phyloP scores from a whole-genome alignment of 37 sponge, comb jelly and placozoan species.

The Hormiphora californensis region DNA sequence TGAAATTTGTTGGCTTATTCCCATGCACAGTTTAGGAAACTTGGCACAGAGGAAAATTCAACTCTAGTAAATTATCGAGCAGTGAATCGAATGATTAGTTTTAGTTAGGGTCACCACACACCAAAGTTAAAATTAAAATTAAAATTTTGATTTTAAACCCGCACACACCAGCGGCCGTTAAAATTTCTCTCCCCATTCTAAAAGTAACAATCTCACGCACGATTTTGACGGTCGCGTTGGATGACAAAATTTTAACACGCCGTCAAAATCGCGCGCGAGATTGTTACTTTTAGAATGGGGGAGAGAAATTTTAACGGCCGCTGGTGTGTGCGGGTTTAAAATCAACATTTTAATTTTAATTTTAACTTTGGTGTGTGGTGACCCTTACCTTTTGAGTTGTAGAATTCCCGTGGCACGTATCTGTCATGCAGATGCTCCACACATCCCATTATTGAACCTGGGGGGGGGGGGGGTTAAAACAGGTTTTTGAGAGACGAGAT shows the following conservation, averaged over 20 bases:
- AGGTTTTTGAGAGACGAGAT: not conserved
- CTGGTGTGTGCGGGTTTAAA: not conserved
- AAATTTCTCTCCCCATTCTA: too few relatives aligned
- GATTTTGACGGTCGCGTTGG: too few relatives aligned
- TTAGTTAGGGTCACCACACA: not conserved
- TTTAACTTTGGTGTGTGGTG: too few relatives aligned
- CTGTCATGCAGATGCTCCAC: constrained; percentile 38
- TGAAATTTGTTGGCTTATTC: too few relatives aligned
- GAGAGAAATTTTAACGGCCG: not conserved
- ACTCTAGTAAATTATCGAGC: not conserved
- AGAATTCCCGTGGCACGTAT: constrained; percentile 40
- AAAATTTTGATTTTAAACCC: not conserved
- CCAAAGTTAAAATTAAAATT: not conserved
- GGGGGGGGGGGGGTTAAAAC: not conserved
- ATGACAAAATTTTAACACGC: too few relatives aligned
- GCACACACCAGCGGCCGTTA: too few relatives aligned
- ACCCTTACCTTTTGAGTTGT: constrained; percentile 38
- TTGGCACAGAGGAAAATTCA: not conserved
- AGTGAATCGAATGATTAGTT: not conserved
- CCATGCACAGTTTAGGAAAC: not conserved
- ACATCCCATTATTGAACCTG: constrained; percentile 51
- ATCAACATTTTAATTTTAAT: too few relatives aligned
- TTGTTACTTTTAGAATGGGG: too few relatives aligned
- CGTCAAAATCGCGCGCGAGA: too few relatives aligned
- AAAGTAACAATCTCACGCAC: too few relatives aligned